A percentile compares a stretch with the other conserved stretches of the same genome.
phyloP scores from a whole-genome alignment of 2,113 vertebrate species.

The Pseudorasbora parva region DNA sequence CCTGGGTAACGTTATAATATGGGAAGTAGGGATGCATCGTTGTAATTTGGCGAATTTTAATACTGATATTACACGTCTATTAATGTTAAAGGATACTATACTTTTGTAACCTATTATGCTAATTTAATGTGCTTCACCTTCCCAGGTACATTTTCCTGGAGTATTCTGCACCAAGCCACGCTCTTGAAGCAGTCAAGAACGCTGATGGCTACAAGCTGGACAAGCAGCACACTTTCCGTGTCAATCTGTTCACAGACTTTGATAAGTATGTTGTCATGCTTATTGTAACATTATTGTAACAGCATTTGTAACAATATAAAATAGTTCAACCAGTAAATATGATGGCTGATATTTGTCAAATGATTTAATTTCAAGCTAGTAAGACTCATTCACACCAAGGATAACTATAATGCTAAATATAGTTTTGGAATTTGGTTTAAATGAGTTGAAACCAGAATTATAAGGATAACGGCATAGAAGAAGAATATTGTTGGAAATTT shows the following conservation, averaged over 20 bases:
- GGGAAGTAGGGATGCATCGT: not conserved
- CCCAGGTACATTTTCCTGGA: slow-evolving; percentile 95
- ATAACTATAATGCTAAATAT: too few species aligned
- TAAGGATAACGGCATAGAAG: too few species aligned
- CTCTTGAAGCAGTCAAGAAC: slow-evolving; percentile 91
- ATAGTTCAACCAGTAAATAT: not conserved
- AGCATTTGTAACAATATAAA: not conserved
- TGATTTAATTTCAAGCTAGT: too few species aligned
- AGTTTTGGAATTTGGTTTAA: too few species aligned
- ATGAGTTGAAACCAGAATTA: too few species aligned
- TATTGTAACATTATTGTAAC: not conserved
- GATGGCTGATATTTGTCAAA: not conserved
- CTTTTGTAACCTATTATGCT: not conserved
- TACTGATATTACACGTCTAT: too few species aligned
- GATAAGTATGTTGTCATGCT: slow-evolving; percentile 87
- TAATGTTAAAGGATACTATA: not conserved
- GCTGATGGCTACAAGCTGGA: slow-evolving; percentile 98
- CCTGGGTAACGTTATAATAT: not conserved
- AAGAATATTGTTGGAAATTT: too few species aligned
- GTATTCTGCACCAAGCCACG: slow-evolving; percentile 88
- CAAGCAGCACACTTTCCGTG: slow-evolving; percentile 96
- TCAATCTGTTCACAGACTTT: slow-evolving; percentile 97
- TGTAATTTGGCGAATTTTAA: not conserved
- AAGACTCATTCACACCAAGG: too few species aligned
- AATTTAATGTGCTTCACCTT: not conserved